Evolutionary conservation across 2,113 vertebrate species (phyloP), one percentile per base, ranked within the genome.

Genomic region (Chloropsis hardwickii): DNA sequence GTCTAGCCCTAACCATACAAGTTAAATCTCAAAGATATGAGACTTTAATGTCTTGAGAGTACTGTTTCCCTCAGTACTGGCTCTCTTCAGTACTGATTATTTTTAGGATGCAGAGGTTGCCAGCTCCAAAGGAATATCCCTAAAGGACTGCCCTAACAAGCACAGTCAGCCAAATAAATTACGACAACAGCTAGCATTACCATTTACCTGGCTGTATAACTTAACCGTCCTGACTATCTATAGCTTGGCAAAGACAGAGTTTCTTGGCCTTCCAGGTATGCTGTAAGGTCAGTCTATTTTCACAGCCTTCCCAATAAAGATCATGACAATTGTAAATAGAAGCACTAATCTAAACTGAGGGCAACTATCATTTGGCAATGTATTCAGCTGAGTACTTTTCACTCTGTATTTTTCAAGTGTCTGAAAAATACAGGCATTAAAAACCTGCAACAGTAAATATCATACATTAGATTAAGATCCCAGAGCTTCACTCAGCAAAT

Each of bases 191-290:
- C 79, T 78, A 90, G 66, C 44, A 56, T 74, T 87, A 57, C 37
- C 18, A 12, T 86, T 94, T 91, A 86, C 85, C 85, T 93, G 85
- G 47, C 71, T 90, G 45, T 66, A 28, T 57, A 83, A 60, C 62
- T 88, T 86, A 77, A 62, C 47, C 51, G 39, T 56, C 72, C 51
- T 80, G 70, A 44, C 76, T 81, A 79, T 6, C 20, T 28, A 83
- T 16, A 77, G 66, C 60, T 81, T 86, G 74, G 66, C 62, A 94
- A 77, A 84, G 57, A 44, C 45, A 47, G 39, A 53, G 29, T n/a
- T 67, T 85, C 42, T 53, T 62, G 28, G 93, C 67, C 74, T 95
- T 96, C 90, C 60, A 90, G 92, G 62, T 88, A 48, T 80, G 76
- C 76, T 88, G 3, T 88, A 92, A 93, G 71, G 67, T 77, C 53